These are phyloP conservation scores for Uropetala carovei DNA, from an alignment of 2,888 invertebrate species.

Conservation along the genomic window DNA sequence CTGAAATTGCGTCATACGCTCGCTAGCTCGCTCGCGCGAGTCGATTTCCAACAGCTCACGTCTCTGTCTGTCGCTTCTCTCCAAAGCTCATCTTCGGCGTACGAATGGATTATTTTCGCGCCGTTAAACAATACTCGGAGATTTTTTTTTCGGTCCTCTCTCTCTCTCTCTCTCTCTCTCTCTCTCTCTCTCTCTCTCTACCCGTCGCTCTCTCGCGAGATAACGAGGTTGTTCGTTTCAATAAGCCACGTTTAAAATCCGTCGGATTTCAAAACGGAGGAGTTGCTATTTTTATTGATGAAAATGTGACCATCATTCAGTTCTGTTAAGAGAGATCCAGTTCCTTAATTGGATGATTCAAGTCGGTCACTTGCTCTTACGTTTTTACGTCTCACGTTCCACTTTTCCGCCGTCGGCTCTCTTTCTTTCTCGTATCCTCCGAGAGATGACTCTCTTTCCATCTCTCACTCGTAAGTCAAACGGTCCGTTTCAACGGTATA, in stretches of 20 bases:
- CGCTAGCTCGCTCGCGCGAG: not conserved
- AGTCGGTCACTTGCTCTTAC: conserved; percentile 7
- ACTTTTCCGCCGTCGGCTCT: not conserved
- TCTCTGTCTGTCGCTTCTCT: not conserved
- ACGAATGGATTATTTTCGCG: too few relatives aligned
- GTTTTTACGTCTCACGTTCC: conserved; percentile 31
- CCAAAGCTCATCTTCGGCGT: not conserved
- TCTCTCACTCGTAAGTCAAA: too few relatives aligned
- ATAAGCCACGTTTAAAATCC: too few relatives aligned
- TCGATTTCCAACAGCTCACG: too few relatives aligned
- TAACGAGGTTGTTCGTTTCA: too few relatives aligned
- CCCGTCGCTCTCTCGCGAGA: too few relatives aligned
- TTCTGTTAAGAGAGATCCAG: not conserved
- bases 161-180: too few relatives aligned
- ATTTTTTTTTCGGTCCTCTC: too few relatives aligned
- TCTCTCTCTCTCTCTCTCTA: too few relatives aligned
- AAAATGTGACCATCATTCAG: not conserved
- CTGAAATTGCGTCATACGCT: conserved; percentile 24
- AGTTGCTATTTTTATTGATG: not conserved
- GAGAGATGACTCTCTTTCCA: conserved; percentile 11
- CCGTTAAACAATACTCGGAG: too few relatives aligned
- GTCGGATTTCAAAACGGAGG: too few relatives aligned
- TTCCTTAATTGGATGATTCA: conserved; percentile 14
- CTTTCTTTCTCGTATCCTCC: not conserved
- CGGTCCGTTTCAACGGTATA: too few relatives aligned